Conservation (phyloP, 2,888 invertebrate genomes). For the Gari tellinella region DNA sequence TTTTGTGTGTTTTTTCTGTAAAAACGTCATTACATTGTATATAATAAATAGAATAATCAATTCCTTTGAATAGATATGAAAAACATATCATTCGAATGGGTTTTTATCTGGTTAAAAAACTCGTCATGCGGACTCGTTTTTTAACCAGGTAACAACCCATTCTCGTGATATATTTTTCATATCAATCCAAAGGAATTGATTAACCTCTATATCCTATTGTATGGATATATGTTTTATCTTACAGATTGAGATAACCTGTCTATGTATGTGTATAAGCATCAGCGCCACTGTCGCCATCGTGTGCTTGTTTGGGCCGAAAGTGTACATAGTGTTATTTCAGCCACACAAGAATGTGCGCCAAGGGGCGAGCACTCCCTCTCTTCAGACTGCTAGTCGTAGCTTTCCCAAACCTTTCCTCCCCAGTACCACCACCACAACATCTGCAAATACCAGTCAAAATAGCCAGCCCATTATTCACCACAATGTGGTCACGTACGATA, state of each 20-base stretch:
- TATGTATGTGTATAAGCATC: constrained; percentile 89
- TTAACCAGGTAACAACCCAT: too few relatives aligned
- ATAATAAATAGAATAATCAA: too few relatives aligned
- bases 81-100: too few relatives aligned
- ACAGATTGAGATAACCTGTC: constrained; percentile 90
- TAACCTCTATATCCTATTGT: too few relatives aligned
- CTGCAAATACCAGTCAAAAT: constrained; percentile 10
- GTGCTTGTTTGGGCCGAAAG: constrained; percentile 90
- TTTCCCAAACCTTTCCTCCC: constrained; percentile 59
- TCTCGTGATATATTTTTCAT: too few relatives aligned
- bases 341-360: constrained; percentile 91
- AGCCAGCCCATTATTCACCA: constrained; percentile 33
- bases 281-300: constrained; percentile 89
- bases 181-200: too few relatives aligned
- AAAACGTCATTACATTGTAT: too few relatives aligned
- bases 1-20: too few relatives aligned
- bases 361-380: constrained; percentile 81
- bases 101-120: too few relatives aligned
- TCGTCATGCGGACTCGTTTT: too few relatives aligned
- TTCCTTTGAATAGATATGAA: too few relatives aligned
- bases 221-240: too few relatives aligned
- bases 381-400: constrained; percentile 54
- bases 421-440: constrained; percentile 21
- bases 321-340: constrained; percentile 90
- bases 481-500: constrained; percentile 54